These are phyloP conservation scores for Asarcornis scutulata DNA, from an alignment of 2,113 vertebrate genomes.

Conservation along the genomic window DNA sequence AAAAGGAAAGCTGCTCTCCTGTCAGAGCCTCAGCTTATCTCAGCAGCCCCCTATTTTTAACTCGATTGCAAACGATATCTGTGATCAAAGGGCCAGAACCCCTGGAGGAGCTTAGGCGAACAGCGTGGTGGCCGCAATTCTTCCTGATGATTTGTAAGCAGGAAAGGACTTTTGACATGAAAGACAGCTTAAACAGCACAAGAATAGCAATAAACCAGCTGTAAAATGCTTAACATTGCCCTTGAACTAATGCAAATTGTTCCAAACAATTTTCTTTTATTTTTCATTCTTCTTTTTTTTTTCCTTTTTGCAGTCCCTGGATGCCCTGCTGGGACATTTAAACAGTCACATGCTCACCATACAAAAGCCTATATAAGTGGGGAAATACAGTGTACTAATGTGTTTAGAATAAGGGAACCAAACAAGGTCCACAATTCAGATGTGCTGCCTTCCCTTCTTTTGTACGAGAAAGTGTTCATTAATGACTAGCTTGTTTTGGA, in stretches of 20 bases:
- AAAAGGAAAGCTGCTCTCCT: constrained; percentile 73
- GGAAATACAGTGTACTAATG: constrained; percentile 75
- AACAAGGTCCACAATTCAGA: constrained; percentile 48
- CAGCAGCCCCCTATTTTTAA: constrained; percentile 86
- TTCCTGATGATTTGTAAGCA: constrained; percentile 89
- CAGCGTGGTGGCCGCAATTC: constrained; percentile 80
- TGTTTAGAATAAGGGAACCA: constrained; percentile 67
- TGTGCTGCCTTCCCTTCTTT: constrained; percentile 50
- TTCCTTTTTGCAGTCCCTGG: constrained; percentile 59
- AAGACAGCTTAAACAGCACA: constrained; percentile 88
- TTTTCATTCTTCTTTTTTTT: neutral
- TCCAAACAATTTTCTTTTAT: constrained; percentile 77
- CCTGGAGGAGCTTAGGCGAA: constrained; percentile 80
- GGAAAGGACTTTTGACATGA: constrained; percentile 94
- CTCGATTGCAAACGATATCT: constrained; percentile 86
- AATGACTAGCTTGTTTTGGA: constrained; percentile 64
- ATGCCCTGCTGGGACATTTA: constrained; percentile 79
- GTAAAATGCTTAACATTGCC: constrained; percentile 80
- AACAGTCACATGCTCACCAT: constrained; percentile 73
- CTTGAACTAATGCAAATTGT: constrained; percentile 85
- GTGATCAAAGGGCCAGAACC: constrained; percentile 86
- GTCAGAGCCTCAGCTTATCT: constrained; percentile 84
- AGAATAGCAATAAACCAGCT: constrained; percentile 89
- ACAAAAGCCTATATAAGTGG: constrained; percentile 77
- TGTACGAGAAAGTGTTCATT: constrained; percentile 62